A percentile compares a stretch with the other conserved stretches of the same genome.
Evolutionary conservation across 2,888 invertebrate species (phyloP).

Genomic region (Drosophila mayaguana): DNA sequence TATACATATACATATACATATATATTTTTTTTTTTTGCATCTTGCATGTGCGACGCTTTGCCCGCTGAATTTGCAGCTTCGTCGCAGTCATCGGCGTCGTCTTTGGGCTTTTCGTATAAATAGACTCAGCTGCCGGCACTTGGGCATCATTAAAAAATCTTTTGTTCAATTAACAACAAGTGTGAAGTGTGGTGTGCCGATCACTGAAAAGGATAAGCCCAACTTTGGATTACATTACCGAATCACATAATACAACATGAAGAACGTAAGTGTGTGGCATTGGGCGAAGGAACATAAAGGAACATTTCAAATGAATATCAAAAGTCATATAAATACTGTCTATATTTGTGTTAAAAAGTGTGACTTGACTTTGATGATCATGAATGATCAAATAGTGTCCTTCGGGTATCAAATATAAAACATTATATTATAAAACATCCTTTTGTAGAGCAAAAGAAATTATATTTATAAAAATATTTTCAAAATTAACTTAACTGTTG

Average conservation of each 20-base stretch:
- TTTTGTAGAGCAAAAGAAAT: background rate
- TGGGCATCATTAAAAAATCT: slow-evolving; percentile 85
- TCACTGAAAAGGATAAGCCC: slow-evolving; percentile 59
- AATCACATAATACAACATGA: slow-evolving; percentile 67
- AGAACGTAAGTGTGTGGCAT: slow-evolving; percentile 75
- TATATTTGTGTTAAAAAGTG: background rate
- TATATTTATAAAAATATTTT: background rate
- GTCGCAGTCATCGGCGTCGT: slow-evolving; percentile 31
- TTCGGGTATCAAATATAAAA: background rate
- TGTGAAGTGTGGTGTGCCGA: slow-evolving; percentile 53
- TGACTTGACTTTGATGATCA: background rate
- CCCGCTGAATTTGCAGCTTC: slow-evolving; percentile 64
- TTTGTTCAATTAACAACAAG: slow-evolving; percentile 84
- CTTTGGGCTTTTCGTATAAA: slow-evolving; percentile 82
- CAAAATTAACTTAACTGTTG: background rate
- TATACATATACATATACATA: slow-evolving; percentile 39
- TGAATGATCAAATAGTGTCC: background rate
- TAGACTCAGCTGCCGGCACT: slow-evolving; percentile 84
- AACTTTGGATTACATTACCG: slow-evolving; percentile 57
- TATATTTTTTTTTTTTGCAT: slow-evolving; percentile 58
- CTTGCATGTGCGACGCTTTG: slow-evolving; percentile 71
- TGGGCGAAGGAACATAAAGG: background rate
- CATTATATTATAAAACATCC: background rate
- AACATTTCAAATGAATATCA: background rate
- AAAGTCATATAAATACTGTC: background rate